Conservation (phyloP, 37 sponge, comb jelly and placozoan genomes). For the Chondrosia reniformis region DNA sequence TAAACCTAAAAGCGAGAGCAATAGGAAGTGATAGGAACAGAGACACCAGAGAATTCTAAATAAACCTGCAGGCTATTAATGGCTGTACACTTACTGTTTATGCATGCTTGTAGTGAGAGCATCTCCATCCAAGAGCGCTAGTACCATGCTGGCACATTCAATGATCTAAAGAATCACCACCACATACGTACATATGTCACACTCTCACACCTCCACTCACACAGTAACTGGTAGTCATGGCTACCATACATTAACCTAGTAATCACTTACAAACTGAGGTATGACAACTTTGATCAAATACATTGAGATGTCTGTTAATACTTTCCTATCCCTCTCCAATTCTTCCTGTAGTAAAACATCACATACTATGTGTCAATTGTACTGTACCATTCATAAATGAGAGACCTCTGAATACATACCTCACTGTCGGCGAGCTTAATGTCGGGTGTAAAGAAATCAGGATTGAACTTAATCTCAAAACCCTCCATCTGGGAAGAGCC, state of each 20-base stretch:
- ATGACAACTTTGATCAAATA: slow-evolving; percentile 44
- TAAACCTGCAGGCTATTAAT: too few relatives aligned
- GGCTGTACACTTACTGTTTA: slow-evolving; percentile 21
- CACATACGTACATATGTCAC: background rate
- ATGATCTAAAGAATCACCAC: slow-evolving; percentile 16
- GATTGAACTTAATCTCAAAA: slow-evolving; percentile 73
- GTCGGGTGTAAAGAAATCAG: slow-evolving; percentile 68
- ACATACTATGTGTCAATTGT: background rate
- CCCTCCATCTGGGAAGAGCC: slow-evolving; percentile 17
- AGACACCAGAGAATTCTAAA: too few relatives aligned
- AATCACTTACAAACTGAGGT: slow-evolving; percentile 25
- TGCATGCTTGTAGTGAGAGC: slow-evolving; percentile 62
- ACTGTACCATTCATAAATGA: background rate
- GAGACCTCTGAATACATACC: slow-evolving; percentile 3
- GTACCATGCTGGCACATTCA: slow-evolving; percentile 57
- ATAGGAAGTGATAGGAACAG: too few relatives aligned
- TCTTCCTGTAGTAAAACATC: slow-evolving; percentile 27
- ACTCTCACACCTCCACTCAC: background rate
- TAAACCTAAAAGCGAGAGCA: too few relatives aligned
- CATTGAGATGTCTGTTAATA: slow-evolving; percentile 24
- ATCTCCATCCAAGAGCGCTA: slow-evolving; percentile 67
- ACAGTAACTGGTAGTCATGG: background rate
- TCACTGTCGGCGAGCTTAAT: slow-evolving; percentile 54
- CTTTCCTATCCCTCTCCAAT: slow-evolving; percentile 46
- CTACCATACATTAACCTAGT: background rate